Evolutionary conservation across 2,888 invertebrate species (phyloP).

Genomic region (Glaucopsyche alexis): DNA sequence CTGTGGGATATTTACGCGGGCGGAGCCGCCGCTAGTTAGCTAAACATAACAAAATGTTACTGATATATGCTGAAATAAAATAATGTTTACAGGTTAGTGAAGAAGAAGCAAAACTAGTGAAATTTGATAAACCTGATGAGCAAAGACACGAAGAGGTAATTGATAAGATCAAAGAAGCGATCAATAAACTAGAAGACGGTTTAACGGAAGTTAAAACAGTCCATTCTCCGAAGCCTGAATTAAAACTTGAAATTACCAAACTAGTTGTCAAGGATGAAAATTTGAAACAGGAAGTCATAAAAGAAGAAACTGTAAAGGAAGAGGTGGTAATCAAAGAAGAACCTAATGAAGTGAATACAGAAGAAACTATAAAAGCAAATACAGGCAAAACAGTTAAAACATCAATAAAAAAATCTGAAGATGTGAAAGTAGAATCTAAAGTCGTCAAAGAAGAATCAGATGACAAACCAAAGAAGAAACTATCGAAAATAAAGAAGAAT

Average conservation of each 20-base stretch:
- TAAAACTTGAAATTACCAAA: slow-evolving; percentile 39
- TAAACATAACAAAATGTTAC: too few species aligned
- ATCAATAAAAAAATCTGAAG: slow-evolving; percentile 41
- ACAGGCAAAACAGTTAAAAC: slow-evolving; percentile 33
- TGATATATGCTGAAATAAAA: slow-evolving; percentile 24
- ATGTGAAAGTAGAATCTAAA: slow-evolving; percentile 33
- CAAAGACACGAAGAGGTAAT: slow-evolving; percentile 60
- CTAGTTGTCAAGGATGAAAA: slow-evolving; percentile 37
- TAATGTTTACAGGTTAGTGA: slow-evolving; percentile 51
- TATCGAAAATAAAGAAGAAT: slow-evolving; percentile 57
- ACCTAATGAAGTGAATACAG: slow-evolving; percentile 27
- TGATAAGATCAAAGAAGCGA: slow-evolving; percentile 67
- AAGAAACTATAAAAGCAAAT: slow-evolving; percentile 31
- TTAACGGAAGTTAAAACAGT: slow-evolving; percentile 49
- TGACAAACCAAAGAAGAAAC: slow-evolving; percentile 45
- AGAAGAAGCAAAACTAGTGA: slow-evolving; percentile 60
- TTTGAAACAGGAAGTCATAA: slow-evolving; percentile 31
- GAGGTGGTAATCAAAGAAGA: slow-evolving; percentile 33
- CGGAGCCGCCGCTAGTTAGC: too few species aligned
- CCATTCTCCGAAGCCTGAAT: slow-evolving; percentile 45
- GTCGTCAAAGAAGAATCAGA: slow-evolving; percentile 35
- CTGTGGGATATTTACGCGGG: too few species aligned
- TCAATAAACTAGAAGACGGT: slow-evolving; percentile 65
- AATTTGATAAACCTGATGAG: slow-evolving; percentile 61
- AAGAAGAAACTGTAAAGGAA: slow-evolving; percentile 31